A percentile compares a stretch with the other conserved stretches of the same genome.
Conservation (phyloP, 2,113 vertebrate genomes). For the Alosa alosa region DNA sequence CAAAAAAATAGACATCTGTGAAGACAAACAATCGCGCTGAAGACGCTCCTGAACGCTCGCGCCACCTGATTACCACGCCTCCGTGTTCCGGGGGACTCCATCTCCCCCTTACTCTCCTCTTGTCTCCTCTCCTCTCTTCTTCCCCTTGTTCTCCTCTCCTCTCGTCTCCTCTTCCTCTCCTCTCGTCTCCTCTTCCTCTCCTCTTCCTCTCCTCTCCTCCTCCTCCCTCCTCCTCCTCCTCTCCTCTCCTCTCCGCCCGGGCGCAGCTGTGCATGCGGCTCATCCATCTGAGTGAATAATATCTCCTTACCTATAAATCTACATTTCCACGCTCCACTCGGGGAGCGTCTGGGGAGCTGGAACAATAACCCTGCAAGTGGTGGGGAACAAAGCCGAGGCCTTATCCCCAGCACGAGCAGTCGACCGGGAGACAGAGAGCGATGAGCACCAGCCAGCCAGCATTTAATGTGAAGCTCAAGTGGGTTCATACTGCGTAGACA, state of each 20-base stretch:
- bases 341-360: not conserved
- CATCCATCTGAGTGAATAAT: not conserved
- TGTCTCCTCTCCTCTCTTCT: too few species aligned
- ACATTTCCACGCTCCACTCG: not conserved
- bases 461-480: constrained; percentile 6
- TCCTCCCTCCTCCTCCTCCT: too few species aligned
- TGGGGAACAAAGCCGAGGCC: not conserved
- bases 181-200: too few species aligned
- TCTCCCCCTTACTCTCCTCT: not conserved
- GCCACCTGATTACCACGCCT: not conserved
- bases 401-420: constrained; percentile 5
- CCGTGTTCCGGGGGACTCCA: not conserved
- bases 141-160: too few species aligned
- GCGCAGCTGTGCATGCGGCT: not conserved
- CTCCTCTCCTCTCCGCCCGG: not conserved
- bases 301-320: not conserved
- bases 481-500: not conserved
- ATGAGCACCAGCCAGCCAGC: not conserved
- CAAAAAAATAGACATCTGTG: not conserved
- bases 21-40: not conserved
- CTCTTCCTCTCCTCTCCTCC: too few species aligned
- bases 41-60: not conserved
- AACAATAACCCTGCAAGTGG: not conserved
- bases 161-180: too few species aligned
- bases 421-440: constrained; percentile 4